phyloP scores from a whole-genome alignment of 2,797 vertebrate species.

The Ctenopoma kingsleyae region DNA sequence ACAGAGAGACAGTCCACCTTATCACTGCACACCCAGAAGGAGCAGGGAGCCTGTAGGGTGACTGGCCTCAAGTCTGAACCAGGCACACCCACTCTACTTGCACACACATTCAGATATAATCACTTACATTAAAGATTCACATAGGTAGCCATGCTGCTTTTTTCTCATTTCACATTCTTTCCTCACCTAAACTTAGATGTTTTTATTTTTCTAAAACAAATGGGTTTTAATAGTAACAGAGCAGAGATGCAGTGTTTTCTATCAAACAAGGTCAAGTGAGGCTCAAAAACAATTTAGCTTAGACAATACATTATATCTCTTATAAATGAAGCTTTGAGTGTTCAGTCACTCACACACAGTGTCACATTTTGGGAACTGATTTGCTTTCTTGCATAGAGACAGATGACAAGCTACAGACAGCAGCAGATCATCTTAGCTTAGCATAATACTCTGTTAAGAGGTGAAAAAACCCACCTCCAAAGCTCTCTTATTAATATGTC shows the following conservation, averaged over 20 bases:
- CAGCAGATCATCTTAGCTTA: not conserved
- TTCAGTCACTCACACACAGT: conserved; percentile 1
- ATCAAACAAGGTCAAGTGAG: conserved; percentile 11
- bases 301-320: not conserved
- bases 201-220: not conserved
- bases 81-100: conserved; percentile 72
- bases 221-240: not conserved
- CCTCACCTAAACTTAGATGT: not conserved
- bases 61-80: conserved; percentile 46
- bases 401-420: not conserved
- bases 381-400: not conserved
- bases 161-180: not conserved
- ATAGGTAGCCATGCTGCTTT: not conserved
- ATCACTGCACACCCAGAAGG: conserved; percentile 76
- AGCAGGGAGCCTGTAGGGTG: conserved; percentile 43
- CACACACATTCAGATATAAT: conserved; percentile 33
- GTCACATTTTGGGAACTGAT: too few relatives aligned
- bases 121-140: not conserved
- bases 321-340: not conserved
- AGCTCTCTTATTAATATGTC: not conserved
- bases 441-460: not conserved
- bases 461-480: not conserved
- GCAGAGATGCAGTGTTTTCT: not conserved
- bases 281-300: not conserved
- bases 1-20: conserved; percentile 65